A percentile compares a stretch with the other conserved stretches of the same genome.
Evolutionary conservation across 1,140 invertebrate species (phyloP).

Genomic region (Pseudomyrmex dendroicus): DNA sequence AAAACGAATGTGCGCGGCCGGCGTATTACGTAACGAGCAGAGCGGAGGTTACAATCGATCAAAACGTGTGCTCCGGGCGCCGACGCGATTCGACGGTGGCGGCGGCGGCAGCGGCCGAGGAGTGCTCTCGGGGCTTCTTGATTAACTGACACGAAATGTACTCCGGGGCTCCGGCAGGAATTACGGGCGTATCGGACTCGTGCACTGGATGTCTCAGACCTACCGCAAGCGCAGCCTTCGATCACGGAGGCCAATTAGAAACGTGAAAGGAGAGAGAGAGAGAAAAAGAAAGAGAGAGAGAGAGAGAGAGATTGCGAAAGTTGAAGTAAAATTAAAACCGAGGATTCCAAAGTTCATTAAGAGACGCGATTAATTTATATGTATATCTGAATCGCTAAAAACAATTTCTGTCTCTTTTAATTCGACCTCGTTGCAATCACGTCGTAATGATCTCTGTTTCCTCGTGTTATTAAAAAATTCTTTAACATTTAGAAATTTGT

Average conservation of each 20-base stretch:
- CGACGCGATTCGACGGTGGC: slow-evolving; percentile 42
- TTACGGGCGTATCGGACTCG: slow-evolving; percentile 7
- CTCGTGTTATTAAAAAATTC: neutral
- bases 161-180: slow-evolving; percentile 5
- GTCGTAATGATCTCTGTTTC: neutral
- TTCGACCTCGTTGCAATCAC: no score
- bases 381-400: no score
- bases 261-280: slow-evolving; percentile 8
- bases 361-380: no score
- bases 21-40: slow-evolving; percentile 49
- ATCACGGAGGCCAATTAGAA: slow-evolving; percentile 13
- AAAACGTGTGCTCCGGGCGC: slow-evolving; percentile 43
- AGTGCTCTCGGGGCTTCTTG: slow-evolving; percentile 26
- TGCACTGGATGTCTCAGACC: slow-evolving; percentile 33
- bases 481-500: neutral
- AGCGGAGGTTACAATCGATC: slow-evolving; percentile 44
- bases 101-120: slow-evolving; percentile 11
- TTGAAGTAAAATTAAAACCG: no score
- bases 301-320: no score
- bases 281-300: no score
- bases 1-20: slow-evolving; percentile 52
- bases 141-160: slow-evolving; percentile 56
- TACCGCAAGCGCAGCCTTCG: slow-evolving; percentile 36
- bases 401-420: no score
- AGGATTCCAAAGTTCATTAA: no score